Evolutionary conservation across 37 sponge, comb jelly and placozoan genomes (phyloP).

Genomic region (Cliona cf. orientalis): DNA sequence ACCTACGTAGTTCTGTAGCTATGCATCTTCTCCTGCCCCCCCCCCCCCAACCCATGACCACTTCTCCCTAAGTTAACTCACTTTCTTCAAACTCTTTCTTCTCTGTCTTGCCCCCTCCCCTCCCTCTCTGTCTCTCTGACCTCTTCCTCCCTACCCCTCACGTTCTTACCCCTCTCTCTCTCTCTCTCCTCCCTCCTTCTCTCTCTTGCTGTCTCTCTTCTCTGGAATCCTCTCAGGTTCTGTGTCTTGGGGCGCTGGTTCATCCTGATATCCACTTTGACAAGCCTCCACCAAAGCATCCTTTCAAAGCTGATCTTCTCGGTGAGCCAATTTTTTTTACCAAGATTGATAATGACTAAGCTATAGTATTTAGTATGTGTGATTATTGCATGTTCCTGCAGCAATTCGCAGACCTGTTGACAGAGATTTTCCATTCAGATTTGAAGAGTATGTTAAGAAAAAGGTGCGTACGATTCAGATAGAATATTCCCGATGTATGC

Average conservation of each 20-base stretch:
- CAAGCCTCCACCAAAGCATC: constrained; percentile 62
- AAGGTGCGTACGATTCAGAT: constrained; percentile 59
- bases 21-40: too few relatives aligned
- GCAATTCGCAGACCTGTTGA: constrained; percentile 67
- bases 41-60: too few relatives aligned
- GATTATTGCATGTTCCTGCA: constrained; percentile 1
- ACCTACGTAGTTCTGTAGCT: too few relatives aligned
- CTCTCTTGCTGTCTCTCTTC: background rate
- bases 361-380: background rate
- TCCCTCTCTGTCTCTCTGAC: background rate
- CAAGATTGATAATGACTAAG: background rate
- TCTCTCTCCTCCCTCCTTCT: constrained; percentile 2
- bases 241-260: constrained; percentile 68
- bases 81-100: too few relatives aligned
- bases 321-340: constrained; percentile 30
- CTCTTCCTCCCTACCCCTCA: background rate
- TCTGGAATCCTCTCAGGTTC: constrained; percentile 23
- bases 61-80: too few relatives aligned
- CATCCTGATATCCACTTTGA: constrained; percentile 60
- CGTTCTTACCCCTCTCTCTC: background rate
- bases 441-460: constrained; percentile 64
- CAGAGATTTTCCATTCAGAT: constrained; percentile 59
- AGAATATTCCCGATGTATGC: too few relatives aligned
- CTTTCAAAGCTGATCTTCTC: constrained; percentile 59
- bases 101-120: too few relatives aligned